Evolutionary conservation across 2,113 vertebrate species (phyloP).

Genomic region (Sinocyclocheilus rhinocerous): DNA sequence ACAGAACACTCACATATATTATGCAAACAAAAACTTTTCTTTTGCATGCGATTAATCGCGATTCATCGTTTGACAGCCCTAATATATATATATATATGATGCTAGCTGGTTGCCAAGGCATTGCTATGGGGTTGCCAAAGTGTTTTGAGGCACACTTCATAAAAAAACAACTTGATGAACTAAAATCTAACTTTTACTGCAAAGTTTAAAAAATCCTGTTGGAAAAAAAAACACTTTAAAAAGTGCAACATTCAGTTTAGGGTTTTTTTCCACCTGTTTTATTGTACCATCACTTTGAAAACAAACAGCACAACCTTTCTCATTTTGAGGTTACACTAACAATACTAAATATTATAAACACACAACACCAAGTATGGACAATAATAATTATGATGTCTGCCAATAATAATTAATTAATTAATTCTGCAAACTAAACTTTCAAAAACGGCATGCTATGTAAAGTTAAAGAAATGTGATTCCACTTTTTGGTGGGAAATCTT

Average conservation of each 20-base stretch:
- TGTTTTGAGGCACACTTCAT: no score
- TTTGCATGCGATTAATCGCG: no score
- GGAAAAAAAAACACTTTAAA: not conserved
- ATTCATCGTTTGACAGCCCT: no score
- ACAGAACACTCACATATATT: no score
- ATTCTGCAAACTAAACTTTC: not conserved
- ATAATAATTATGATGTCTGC: not conserved
- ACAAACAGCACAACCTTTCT: not conserved
- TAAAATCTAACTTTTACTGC: no score
- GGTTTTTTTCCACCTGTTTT: not conserved
- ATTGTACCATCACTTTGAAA: not conserved
- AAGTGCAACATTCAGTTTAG: not conserved
- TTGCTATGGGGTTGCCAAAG: no score
- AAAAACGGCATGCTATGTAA: conserved; percentile 17
- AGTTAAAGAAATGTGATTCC: conserved; percentile 1
- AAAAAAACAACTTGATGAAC: no score
- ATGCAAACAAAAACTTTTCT: no score
- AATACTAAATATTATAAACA: not conserved
- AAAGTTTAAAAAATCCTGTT: no score
- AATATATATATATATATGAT: no score
- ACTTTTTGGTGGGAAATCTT: conserved; percentile 2
- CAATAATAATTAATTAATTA: conserved; percentile 6
- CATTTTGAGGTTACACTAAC: not conserved
- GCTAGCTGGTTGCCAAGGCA: no score
- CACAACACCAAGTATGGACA: not conserved